Base-by-base conservation (phyloP, 2,113 vertebrate species). In the Mustela lutreola region DNA sequence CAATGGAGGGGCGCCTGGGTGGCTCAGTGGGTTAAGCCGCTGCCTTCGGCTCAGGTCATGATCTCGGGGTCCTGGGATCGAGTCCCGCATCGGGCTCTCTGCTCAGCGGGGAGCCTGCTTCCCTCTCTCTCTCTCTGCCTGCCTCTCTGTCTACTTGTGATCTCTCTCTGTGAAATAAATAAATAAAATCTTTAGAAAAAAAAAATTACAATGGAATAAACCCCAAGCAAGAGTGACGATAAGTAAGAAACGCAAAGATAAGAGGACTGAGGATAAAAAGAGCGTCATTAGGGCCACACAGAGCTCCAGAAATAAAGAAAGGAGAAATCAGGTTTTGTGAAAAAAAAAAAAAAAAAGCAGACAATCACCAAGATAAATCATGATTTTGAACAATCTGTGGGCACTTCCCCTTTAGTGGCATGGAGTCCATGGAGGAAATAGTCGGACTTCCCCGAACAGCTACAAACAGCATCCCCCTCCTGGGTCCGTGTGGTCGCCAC, bases 401-500 rank as follows among this genome's bases (percentile, higher is more conserved):
- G 24, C 15, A 48, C 73, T 26, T 26, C 6, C 11, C 4, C 22
- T 28, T 28, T 16, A 14, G 26, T 48, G 24, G 73, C 73, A 1
- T 26, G 2, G 22, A 24, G 24, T 42, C 39, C 36, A 42, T 24
- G 71, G 11, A 42, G 71, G 21, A 73, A 42, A 73, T 6, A 63
- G 62, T 12, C 39, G 15, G 39, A 28, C 14, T 8, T 76, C 73
- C 12, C 73, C 7, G 7, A 28, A 24, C 42, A 45, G 71, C 39
- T 0, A 14, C 22, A 7, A 26, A 75, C 22, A 45, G 1, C 24
- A 15, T 15, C 24, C 24, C 14, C 42, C 24, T 76, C 11, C 12
- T 2, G 22, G 2, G 5, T 75, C 39, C 4, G 0, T 26, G 71
- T 1, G 7, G 39, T 45, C 21, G 10, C 39, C 39, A 7, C 12